Percentiles rank a stretch among this genome's conserved stretches.
These are phyloP conservation scores for Formica exsecta DNA, from an alignment of 1,140 invertebrate genomes.

Conservation along the genomic window DNA sequence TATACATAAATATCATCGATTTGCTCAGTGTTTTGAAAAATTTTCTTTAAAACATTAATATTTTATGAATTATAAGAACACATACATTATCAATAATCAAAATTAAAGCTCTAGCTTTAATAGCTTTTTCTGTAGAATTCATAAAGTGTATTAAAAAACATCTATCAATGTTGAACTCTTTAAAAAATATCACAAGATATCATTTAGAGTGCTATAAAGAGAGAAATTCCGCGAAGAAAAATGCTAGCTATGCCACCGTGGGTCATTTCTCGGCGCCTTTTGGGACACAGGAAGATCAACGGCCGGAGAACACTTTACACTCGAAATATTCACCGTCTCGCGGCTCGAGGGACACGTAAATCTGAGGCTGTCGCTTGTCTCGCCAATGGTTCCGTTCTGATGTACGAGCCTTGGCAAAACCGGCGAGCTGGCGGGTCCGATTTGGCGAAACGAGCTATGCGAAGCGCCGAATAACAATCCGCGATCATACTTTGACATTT, in stretches of 20 bases:
- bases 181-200: background rate
- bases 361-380: slow-evolving; percentile 42
- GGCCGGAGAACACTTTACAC: slow-evolving; percentile 64
- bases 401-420: slow-evolving; percentile 60
- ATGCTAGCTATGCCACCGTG: background rate
- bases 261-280: background rate
- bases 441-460: slow-evolving; percentile 58
- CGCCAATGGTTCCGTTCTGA: slow-evolving; percentile 31
- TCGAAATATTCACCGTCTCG: slow-evolving; percentile 67
- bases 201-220: background rate
- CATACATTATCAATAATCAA: background rate
- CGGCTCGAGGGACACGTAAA: slow-evolving; percentile 47
- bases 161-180: background rate
- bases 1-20: background rate
- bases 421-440: slow-evolving; percentile 18
- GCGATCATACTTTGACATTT: slow-evolving; percentile 31
- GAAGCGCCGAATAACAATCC: slow-evolving; percentile 25
- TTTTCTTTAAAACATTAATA: background rate
- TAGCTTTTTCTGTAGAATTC: background rate
- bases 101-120: background rate
- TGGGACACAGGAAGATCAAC: slow-evolving; percentile 20
- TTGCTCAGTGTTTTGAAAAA: background rate
- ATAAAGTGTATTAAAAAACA: background rate
- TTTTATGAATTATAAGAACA: background rate
- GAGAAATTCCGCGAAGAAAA: slow-evolving; percentile 6